These are phyloP conservation scores for Hypsibius dujardini DNA, from an alignment of 1,140 invertebrate species.

Conservation along the genomic window DNA sequence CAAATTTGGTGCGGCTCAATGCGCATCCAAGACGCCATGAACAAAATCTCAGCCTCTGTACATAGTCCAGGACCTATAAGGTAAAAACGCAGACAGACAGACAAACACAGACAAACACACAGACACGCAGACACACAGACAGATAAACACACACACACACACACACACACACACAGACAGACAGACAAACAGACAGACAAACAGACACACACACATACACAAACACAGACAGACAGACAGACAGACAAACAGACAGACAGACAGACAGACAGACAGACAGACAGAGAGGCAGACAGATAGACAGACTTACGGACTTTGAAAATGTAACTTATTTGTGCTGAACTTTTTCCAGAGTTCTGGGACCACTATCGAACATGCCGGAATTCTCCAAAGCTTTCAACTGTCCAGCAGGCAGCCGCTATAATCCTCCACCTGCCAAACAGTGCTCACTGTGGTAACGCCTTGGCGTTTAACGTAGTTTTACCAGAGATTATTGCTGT, in stretches of 20 bases:
- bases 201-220: too few species aligned
- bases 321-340: background rate
- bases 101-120: too few species aligned
- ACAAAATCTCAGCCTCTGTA: conserved; percentile 78
- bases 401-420: conserved; percentile 53
- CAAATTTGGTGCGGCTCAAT: conserved; percentile 33
- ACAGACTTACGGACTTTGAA: too few species aligned
- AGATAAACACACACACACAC: too few species aligned
- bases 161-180: too few species aligned
- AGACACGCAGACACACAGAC: too few species aligned
- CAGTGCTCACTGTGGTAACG: conserved; percentile 86
- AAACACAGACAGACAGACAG: too few species aligned
- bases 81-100: conserved; percentile 25
- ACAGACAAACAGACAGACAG: too few species aligned
- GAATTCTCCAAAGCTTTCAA: conserved; percentile 60
- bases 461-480: background rate
- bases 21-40: conserved; percentile 61
- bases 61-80: conserved; percentile 83
- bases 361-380: conserved; percentile 72
- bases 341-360: conserved; percentile 44
- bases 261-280: too few species aligned
- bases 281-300: too few species aligned
- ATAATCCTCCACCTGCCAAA: conserved; percentile 56
- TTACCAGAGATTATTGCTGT: too few species aligned
- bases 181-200: too few species aligned